phyloP scores from a whole-genome alignment of 2,888 invertebrate genomes.

The Rapana venosa region DNA sequence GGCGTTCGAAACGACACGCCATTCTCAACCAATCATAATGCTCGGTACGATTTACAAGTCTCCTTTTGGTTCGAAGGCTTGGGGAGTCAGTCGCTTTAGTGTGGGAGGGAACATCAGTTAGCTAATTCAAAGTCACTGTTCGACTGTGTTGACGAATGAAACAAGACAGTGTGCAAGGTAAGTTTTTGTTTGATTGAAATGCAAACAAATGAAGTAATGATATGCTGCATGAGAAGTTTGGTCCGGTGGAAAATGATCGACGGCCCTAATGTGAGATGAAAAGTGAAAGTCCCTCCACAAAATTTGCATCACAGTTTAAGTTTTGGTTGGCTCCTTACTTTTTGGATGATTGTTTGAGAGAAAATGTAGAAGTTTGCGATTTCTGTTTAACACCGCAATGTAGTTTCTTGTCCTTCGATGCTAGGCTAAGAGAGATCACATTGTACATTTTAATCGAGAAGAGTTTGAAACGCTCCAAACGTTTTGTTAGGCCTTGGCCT shows the following conservation, averaged over 20 bases:
- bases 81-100: background rate
- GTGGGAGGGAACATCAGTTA: no score
- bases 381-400: no score
- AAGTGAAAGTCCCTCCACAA: background rate
- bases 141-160: background rate
- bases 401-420: no score
- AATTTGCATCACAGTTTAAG: background rate
- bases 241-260: background rate
- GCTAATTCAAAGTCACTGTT: background rate
- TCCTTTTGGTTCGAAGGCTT: slow-evolving; percentile 12
- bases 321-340: background rate
- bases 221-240: background rate
- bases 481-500: no score
- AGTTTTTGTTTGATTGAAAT: background rate
- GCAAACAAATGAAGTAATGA: no score
- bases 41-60: background rate
- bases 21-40: background rate
- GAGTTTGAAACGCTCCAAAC: no score
- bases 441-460: no score
- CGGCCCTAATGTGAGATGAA: background rate
- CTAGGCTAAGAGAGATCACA: no score
- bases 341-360: no score
- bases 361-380: background rate
- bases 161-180: background rate
- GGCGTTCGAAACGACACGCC: slow-evolving; percentile 17